phyloP scores from a whole-genome alignment of 2,797 vertebrate species.

The Catamblyrhynchus diadema region DNA sequence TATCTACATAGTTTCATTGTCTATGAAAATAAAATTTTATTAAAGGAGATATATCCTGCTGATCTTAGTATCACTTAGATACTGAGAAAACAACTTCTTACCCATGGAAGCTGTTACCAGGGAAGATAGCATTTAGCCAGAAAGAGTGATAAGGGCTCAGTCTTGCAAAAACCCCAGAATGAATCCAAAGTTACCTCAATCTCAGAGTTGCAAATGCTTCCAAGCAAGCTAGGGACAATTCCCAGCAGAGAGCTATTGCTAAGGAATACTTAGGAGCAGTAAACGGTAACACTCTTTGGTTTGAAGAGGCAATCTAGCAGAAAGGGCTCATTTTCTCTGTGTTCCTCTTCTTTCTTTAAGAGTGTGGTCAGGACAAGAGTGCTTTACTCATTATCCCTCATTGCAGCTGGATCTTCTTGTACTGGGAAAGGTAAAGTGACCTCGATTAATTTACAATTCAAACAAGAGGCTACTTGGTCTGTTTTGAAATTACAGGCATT shows the following conservation, averaged over 20 bases:
- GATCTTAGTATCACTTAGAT: not conserved
- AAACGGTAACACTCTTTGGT: not conserved
- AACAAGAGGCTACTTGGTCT: not conserved
- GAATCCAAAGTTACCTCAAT: not conserved
- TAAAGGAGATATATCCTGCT: not conserved
- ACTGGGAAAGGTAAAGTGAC: not conserved
- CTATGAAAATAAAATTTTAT: not conserved
- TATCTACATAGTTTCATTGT: not conserved
- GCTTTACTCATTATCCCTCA: not conserved
- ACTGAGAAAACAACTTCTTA: not conserved
- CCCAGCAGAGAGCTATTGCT: not conserved
- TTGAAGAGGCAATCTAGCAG: not conserved
- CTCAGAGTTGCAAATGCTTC: not conserved
- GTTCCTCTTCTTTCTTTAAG: not conserved
- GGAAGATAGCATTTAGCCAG: not conserved
- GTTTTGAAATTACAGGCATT: not conserved
- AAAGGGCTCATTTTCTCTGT: not conserved
- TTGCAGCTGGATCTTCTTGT: not conserved
- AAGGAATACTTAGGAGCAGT: not conserved
- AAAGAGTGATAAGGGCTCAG: not conserved
- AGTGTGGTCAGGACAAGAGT: not conserved
- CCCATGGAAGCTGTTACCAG: not conserved
- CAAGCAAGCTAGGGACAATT: not conserved
- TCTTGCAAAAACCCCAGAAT: not conserved
- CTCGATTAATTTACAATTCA: not conserved